Base-by-base conservation (phyloP, 2,797 vertebrate species). In the Enteromius viviparus region DNA sequence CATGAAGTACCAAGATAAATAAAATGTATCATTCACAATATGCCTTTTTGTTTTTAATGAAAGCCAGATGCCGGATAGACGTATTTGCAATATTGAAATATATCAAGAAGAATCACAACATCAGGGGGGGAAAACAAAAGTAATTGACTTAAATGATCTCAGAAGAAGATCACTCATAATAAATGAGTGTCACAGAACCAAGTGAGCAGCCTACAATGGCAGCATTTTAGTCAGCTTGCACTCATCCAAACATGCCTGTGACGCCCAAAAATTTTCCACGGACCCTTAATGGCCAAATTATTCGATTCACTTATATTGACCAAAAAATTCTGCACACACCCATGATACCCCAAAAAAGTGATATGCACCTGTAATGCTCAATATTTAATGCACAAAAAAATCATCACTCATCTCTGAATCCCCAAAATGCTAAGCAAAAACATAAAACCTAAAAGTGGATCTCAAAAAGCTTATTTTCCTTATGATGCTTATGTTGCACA, bases 171-270 rank as follows among this genome's bases (percentile, higher is more conserved):
- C 71, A 37, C 6, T 55, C 21, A n/a, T 74, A 32, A 49, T 42
- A 32, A 60, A 60, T 45, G 15, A 75, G 71, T 75, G 21, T 55
- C 6, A 53, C 71, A 74, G 34, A 74, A 74, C 47, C 26, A n/a
- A 53, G 3, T 74, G 29, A 37, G 19, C 72, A 23, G 19, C 6
- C 72, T 55, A 55, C 32, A 7, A 15, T 55, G 51, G n/a, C 49
- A 74, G 19, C 19, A 37, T 55, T 75, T 37, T 55, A 53, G 15
- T 72, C 26, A 71, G 15, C 5, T 7, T 49, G 29, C 47, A 74
- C 29, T 58, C 34, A 69, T 58, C 32, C n/a, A 29, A 69, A 69
- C 34, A 68, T 3, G 19, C 1, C 45, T 32, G 10, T 8, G 6
- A 49, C 21, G 19, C 45, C 3, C 45, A 14, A 23, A 75, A 40